These are phyloP conservation scores for Leptopterna dolabrata DNA, from an alignment of 2,888 invertebrate genomes.

Conservation along the genomic window DNA sequence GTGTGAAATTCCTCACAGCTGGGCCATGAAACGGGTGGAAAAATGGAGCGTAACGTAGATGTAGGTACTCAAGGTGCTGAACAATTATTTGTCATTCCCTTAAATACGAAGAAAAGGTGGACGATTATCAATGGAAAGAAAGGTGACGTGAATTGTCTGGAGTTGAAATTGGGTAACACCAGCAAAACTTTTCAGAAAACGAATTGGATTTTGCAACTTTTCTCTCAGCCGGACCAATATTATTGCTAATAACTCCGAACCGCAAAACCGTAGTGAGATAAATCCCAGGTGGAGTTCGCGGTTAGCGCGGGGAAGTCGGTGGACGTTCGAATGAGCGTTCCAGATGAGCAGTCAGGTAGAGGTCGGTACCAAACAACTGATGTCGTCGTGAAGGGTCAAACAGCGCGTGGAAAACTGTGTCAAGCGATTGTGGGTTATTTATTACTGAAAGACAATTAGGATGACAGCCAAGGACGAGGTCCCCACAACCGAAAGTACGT, in stretches of 20 bases:
- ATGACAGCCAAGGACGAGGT: neutral
- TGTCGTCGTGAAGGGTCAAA: neutral
- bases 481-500: neutral
- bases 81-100: too few relatives aligned
- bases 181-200: too few relatives aligned
- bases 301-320: neutral
- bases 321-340: neutral
- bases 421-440: constrained; percentile 21
- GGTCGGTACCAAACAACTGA: neutral
- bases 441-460: neutral
- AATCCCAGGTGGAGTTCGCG: neutral
- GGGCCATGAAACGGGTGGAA: too few relatives aligned
- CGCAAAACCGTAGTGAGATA: neutral
- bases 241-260: neutral
- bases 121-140: too few relatives aligned
- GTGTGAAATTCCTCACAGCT: too few relatives aligned
- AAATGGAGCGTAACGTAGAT: too few relatives aligned
- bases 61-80: too few relatives aligned
- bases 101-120: too few relatives aligned
- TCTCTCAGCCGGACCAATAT: neutral
- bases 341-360: neutral
- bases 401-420: neutral
- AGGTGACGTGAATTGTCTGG: too few relatives aligned
- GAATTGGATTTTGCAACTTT: too few relatives aligned
- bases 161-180: too few relatives aligned